Evolutionary conservation across 1,140 invertebrate genomes (phyloP), one percentile per base, ranked within the genome.

Genomic region (Drosophila dunni): DNA sequence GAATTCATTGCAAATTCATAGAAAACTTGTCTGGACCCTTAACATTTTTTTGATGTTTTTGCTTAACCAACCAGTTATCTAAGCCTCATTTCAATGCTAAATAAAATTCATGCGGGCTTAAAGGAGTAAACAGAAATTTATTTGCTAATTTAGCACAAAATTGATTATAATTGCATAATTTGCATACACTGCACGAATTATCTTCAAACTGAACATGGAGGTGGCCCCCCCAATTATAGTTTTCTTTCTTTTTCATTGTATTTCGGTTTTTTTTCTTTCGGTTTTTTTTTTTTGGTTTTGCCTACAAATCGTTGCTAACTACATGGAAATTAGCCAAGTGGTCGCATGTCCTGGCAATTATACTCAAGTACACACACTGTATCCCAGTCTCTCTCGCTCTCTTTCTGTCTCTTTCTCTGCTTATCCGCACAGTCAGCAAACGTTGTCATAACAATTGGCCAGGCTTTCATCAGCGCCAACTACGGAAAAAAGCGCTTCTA

Each of bases 121-220:
- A 1, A 29, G 24, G 36, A 11, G 20, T 11, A 13, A 44, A 46
- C 69, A 61, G 51, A 77, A 73, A 79, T 72, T 33, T 76, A 76
- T 72, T 76, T 79, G 77, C 73, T 72, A 79, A 79, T 76, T 79
- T 79, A 53, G 77, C 73, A 76, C 29, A 72, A 79, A 79, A 72
- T 79, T 79, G 77, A 76, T 79, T 60, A 75, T 72, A 79, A 79
- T 79, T 79, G 67, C 62, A 79, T 79, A 71, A 79, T 79, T 79
- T 76, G 77, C 73, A 79, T 76, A 79, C 73, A 67, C 40, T 76
- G 77, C 77, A 79, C 66, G 73, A 74, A 78, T 57, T 64, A 64
- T 24, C 45, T 7, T 46, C 6, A 42, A 42, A 42, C 11, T 42
- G 40, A 42, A 42, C 40, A 42, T 42, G 40, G 40, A 42, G 40